phyloP scores from a whole-genome alignment of 2,113 vertebrate genomes.

The Pterocles burchelli region DNA sequence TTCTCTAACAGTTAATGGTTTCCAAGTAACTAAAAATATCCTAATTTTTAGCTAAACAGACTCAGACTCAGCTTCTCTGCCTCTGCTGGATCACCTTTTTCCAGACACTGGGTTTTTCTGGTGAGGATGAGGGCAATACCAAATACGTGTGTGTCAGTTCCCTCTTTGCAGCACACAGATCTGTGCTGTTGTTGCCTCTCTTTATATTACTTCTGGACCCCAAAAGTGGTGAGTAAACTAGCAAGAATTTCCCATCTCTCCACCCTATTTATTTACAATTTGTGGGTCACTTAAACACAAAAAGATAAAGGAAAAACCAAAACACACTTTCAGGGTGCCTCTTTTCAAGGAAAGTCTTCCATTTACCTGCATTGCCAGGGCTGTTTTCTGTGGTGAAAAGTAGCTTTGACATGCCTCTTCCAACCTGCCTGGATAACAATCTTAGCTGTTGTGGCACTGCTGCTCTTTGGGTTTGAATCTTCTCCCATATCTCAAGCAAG shows the following conservation, averaged over 20 bases:
- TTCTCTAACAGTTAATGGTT: not conserved
- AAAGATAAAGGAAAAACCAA: not conserved
- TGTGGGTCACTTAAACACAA: not conserved
- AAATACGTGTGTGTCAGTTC: not conserved
- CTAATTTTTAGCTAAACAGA: not conserved
- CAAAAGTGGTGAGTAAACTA: not conserved
- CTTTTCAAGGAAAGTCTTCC: not conserved
- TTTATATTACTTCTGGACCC: not conserved
- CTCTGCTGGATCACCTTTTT: not conserved
- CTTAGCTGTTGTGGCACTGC: not conserved
- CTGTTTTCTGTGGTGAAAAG: not conserved
- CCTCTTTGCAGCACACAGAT: not conserved
- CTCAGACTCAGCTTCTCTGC: not conserved
- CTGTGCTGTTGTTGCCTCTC: not conserved
- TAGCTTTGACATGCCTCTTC: not conserved
- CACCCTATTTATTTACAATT: not conserved
- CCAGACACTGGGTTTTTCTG: not conserved
- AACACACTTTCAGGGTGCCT: not conserved
- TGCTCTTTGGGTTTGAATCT: not conserved
- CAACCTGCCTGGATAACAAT: not conserved
- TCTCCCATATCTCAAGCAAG: not conserved
- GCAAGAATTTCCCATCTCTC: not conserved
- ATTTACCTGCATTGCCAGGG: not conserved
- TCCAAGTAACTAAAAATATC: not conserved
- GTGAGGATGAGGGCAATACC: not conserved